Base-by-base conservation (phyloP, 2,113 vertebrate species). In the Limanda limanda region DNA sequence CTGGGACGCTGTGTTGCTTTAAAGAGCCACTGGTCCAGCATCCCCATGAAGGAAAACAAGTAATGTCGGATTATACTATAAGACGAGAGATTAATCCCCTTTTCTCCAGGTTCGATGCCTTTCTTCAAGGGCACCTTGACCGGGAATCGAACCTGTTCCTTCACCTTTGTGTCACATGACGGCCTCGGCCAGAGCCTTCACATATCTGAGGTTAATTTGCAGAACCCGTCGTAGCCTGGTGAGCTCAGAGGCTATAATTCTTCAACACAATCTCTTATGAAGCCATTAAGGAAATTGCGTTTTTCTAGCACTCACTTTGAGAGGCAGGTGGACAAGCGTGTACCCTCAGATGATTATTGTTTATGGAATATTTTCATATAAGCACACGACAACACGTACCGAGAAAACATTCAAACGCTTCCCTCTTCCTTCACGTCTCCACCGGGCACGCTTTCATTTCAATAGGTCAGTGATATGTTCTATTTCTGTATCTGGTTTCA, bases 401-500 rank as follows among this genome's bases (percentile, higher is more conserved):
- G 25, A 51, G 42, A 25, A 25, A 69, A 35, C n/a, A 71, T 79
- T 47, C 15, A 76, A 71, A 78, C 12, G 4, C 57, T 40, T 21
- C 59, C 25, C 14, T 48, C 17, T 76, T 59, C 21, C 45, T 58
- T 35, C 48, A 59, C 68, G 40, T 65, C 57, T 76, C 69, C 24
- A 72, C 78, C 35, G 65, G 68, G 74, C 37, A 48, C 31, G 5
- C 54, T 73, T 71, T 81, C 60, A 67, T 70, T 83, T 81, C 42
- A 78, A 64, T 52, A 25, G 75, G 67, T 90, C 71, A 66, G 35
- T 72, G 71, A 35, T 70, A 61, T 86, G 86, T 82, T 82, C 86
- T 91, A 87, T 91, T 92, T 91, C 86, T 87, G 80, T 48, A 61
- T 78, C 75, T 67, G 61, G 77, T 87, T 88, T 83, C 83, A 90